phyloP scores from a whole-genome alignment of 2,113 vertebrate genomes.

The Myotis lucifugus region DNA sequence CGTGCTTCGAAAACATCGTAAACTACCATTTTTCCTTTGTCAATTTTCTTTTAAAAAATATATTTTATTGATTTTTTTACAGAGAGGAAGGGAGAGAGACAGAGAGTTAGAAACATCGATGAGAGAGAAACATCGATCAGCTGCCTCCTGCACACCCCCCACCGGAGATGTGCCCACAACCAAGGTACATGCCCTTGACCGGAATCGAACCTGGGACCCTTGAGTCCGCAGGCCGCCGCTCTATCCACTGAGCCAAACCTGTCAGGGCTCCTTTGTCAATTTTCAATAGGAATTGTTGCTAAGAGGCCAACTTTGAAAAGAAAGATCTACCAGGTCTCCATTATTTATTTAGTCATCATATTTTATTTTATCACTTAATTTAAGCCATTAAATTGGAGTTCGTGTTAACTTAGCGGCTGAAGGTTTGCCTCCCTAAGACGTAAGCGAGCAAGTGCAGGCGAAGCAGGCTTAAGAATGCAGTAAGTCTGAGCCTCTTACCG shows the following conservation, averaged over 20 bases:
- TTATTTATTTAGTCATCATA: not conserved
- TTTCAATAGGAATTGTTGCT: not conserved
- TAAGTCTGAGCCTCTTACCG: not conserved
- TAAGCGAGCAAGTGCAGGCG: not conserved
- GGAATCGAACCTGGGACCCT: too few species aligned
- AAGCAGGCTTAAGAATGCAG: not conserved
- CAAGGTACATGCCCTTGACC: too few species aligned
- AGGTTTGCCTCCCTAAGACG: not conserved
- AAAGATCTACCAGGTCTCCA: not conserved
- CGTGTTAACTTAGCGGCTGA: not conserved
- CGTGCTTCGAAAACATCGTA: not conserved
- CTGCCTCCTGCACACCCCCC: too few species aligned
- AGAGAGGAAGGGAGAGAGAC: too few species aligned
- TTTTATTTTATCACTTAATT: constrained; percentile 14
- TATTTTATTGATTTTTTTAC: too few species aligned
- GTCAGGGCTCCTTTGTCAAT: not conserved
- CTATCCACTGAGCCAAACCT: too few species aligned
- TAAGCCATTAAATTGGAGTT: not conserved
- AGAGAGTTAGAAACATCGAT: too few species aligned
- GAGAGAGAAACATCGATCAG: too few species aligned
- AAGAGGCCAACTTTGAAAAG: not conserved
- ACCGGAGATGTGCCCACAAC: too few species aligned
- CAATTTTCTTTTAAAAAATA: not conserved
- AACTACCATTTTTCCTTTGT: not conserved
- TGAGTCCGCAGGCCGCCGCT: too few species aligned